A percentile compares a stretch with the other conserved stretches of the same genome.
phyloP scores from a whole-genome alignment of 2,797 vertebrate species.

The Trachops cirrhosus region DNA sequence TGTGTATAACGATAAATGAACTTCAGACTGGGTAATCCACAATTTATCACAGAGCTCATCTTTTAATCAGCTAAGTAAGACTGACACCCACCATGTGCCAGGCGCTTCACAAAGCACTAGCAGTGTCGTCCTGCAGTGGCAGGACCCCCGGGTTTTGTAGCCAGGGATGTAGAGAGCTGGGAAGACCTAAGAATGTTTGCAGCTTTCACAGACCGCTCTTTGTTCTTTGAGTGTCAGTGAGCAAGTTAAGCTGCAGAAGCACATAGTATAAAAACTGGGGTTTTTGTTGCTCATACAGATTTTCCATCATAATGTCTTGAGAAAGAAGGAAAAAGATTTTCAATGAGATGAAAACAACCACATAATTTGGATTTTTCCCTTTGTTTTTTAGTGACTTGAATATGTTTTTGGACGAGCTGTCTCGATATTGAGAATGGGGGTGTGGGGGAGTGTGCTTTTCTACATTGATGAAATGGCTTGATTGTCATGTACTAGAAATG shows the following conservation, averaged over 20 bases:
- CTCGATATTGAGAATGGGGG: background rate
- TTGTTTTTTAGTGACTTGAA: background rate
- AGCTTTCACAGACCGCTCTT: background rate
- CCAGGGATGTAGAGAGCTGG: background rate
- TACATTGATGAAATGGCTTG: background rate
- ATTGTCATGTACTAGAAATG: constrained; percentile 60
- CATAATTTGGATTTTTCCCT: background rate
- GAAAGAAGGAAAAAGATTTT: background rate
- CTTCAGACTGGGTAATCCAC: background rate
- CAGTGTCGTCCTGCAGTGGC: too few relatives aligned
- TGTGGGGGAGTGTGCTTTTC: background rate
- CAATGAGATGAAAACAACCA: background rate
- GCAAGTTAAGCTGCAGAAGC: background rate
- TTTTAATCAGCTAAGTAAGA: background rate
- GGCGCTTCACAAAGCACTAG: background rate
- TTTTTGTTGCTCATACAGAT: background rate
- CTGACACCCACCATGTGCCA: background rate
- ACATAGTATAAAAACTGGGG: background rate
- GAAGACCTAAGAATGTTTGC: background rate
- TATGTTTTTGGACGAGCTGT: background rate
- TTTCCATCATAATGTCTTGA: background rate
- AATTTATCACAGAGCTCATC: background rate
- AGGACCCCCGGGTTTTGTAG: background rate
- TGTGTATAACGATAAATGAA: background rate
- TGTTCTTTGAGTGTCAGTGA: background rate